These are phyloP conservation scores for Pararge aegeria DNA, from an alignment of 1,140 invertebrate genomes.

Conservation along the genomic window DNA sequence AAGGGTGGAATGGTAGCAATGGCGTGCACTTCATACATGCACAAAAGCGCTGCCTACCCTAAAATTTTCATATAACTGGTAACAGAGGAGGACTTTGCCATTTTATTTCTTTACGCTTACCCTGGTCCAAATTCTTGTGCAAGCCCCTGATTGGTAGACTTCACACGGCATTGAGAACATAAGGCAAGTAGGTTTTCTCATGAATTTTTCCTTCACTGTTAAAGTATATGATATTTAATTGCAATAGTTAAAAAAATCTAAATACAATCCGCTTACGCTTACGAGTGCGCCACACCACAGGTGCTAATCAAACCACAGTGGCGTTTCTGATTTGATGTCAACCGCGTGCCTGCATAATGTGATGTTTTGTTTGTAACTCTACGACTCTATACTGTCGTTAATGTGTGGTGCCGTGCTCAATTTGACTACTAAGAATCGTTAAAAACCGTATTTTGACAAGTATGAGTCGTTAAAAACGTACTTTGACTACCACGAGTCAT, in stretches of 20 bases:
- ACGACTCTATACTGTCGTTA: slow-evolving; percentile 6
- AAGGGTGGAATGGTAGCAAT: no score
- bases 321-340: slow-evolving; percentile 48
- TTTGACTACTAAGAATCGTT: neutral
- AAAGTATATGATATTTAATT: no score
- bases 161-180: no score
- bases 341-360: slow-evolving; percentile 34
- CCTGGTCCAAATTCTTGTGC: no score
- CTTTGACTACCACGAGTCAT: neutral
- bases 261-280: slow-evolving; percentile 7
- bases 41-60: no score
- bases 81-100: no score
- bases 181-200: no score
- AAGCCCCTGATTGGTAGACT: no score
- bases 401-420: neutral
- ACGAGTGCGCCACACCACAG: slow-evolving; percentile 13
- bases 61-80: no score
- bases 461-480: neutral
- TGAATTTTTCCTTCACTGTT: no score
- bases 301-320: slow-evolving; percentile 48
- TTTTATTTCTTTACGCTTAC: no score
- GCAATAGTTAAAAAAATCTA: neutral
- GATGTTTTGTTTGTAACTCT: slow-evolving; percentile 36
- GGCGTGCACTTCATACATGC: no score
- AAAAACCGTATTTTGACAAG: neutral